phyloP scores from a whole-genome alignment of 2,888 invertebrate genomes.

The Ypsolopha sequella region DNA sequence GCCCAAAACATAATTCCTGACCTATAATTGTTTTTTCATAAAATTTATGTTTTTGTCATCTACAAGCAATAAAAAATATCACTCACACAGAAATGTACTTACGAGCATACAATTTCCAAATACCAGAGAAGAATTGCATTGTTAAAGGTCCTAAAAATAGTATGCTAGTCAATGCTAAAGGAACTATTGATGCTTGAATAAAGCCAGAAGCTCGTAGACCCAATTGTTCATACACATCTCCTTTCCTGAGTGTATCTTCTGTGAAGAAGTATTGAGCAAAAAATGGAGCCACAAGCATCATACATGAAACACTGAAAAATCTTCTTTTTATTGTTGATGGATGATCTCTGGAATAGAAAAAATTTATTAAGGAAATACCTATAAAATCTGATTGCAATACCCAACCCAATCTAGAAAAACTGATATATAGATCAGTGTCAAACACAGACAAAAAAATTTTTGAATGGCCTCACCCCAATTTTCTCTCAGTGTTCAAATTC shows the following conservation, averaged over 20 bases:
- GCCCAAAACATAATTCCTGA: no score
- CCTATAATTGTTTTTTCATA: no score
- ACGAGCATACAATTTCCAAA: slow-evolving; percentile 79
- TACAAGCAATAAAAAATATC: no score
- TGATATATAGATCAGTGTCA: slow-evolving; percentile 5
- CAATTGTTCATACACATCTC: slow-evolving; percentile 76
- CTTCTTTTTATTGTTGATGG: slow-evolving; percentile 89
- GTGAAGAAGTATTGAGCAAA: slow-evolving; percentile 81
- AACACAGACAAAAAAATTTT: no score
- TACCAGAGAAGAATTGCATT: slow-evolving; percentile 77
- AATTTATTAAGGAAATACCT: no score
- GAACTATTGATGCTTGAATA: slow-evolving; percentile 78
- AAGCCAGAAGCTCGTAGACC: slow-evolving; percentile 83
- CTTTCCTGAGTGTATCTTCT: slow-evolving; percentile 71
- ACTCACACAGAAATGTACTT: slow-evolving; percentile 15
- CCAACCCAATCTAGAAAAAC: not conserved
- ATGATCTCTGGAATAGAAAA: slow-evolving; percentile 79
- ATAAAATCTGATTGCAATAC: slow-evolving; percentile 4
- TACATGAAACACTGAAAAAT: slow-evolving; percentile 87
- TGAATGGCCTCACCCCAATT: no score
- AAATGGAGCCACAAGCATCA: slow-evolving; percentile 84
- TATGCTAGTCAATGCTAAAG: slow-evolving; percentile 82
- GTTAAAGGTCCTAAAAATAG: slow-evolving; percentile 88
- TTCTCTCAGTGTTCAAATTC: no score
- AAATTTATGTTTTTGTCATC: no score